Percentiles rank a stretch among this genome's conserved stretches.
These are phyloP conservation scores for Tryphoninae sp. DNA, from an alignment of 2,888 invertebrate genomes.

Conservation along the genomic window DNA sequence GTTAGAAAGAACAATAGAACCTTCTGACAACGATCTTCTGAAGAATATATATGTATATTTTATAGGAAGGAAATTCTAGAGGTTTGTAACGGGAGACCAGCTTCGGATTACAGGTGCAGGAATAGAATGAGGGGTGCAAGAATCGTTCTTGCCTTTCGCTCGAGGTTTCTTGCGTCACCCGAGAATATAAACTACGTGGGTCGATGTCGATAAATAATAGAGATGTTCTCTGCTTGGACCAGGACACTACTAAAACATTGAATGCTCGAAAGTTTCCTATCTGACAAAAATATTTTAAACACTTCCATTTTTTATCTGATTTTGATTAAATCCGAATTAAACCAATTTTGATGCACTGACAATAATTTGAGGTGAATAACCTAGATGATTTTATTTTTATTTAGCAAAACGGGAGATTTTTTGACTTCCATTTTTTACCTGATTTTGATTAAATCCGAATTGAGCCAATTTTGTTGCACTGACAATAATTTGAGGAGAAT, in stretches of 20 bases:
- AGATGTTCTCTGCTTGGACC: not conserved
- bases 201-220: not conserved
- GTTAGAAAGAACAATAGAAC: constrained; percentile 57
- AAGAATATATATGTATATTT: constrained; percentile 29
- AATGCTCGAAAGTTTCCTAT: not conserved
- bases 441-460: too few species aligned
- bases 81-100: constrained; percentile 59
- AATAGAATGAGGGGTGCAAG: constrained; percentile 17
- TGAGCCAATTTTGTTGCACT: too few species aligned
- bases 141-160: constrained; percentile 5
- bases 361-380: too few species aligned
- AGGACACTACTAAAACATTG: not conserved
- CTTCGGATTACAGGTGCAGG: constrained; percentile 50
- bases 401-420: not conserved
- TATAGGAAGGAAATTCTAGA: not conserved
- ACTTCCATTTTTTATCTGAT: too few species aligned
- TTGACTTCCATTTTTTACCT: too few species aligned
- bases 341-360: too few species aligned
- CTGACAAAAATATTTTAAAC: too few species aligned
- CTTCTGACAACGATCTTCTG: constrained; percentile 15
- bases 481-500: too few species aligned
- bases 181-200: not conserved
- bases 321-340: too few species aligned
- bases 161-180: constrained; percentile 17
- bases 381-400: too few species aligned